Percentiles rank a stretch among this genome's conserved stretches.
Conservation (phyloP, 2,888 invertebrate genomes). For the Drosophila engyochracea region DNA sequence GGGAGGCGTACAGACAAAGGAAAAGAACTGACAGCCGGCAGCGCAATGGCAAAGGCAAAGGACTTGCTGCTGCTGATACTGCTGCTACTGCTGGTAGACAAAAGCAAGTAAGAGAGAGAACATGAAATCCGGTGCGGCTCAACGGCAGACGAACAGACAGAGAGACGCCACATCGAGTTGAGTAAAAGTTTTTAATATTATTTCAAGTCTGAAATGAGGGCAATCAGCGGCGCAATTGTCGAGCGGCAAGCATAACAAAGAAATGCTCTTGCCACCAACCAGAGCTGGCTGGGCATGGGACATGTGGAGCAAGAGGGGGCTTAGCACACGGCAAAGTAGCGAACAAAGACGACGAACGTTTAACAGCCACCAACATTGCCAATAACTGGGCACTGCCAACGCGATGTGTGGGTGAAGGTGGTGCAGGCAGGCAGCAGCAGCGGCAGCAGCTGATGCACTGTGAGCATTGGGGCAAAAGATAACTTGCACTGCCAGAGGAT, state of each 20-base stretch:
- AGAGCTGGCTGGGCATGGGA: slow-evolving; percentile 1
- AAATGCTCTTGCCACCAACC: slow-evolving; percentile 55
- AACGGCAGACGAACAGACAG: slow-evolving; percentile 14
- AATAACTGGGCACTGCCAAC: slow-evolving; percentile 66
- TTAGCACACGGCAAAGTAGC: slow-evolving; percentile 45
- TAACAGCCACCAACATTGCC: slow-evolving; percentile 64
- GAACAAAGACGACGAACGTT: slow-evolving; percentile 71
- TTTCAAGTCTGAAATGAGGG: slow-evolving; percentile 82
- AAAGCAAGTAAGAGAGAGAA: slow-evolving; percentile 52
- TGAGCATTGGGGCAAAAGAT: slow-evolving; percentile 9
- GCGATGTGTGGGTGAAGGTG: slow-evolving; percentile 17
- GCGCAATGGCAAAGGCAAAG: slow-evolving; percentile 6
- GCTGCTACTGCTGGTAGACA: slow-evolving; percentile 36
- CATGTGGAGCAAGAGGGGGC: slow-evolving; percentile 6
- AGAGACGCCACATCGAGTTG: slow-evolving; percentile 45
- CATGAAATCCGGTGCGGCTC: slow-evolving; percentile 53
- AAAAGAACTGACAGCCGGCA: slow-evolving; percentile 25
- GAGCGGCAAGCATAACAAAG: slow-evolving; percentile 77
- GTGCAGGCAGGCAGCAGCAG: slow-evolving; percentile 9
- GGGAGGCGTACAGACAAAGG: slow-evolving; percentile 30
- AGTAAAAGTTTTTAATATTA: slow-evolving; percentile 83
- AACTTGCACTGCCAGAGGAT: slow-evolving; percentile 33
- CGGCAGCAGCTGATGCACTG: slow-evolving; percentile 62
- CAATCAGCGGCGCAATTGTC: slow-evolving; percentile 82
- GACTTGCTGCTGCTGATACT: slow-evolving; percentile 7